A percentile compares a stretch with the other conserved stretches of the same genome.
These are phyloP conservation scores for Myotis myotis DNA, from an alignment of 2,797 vertebrate genomes.

Conservation along the genomic window DNA sequence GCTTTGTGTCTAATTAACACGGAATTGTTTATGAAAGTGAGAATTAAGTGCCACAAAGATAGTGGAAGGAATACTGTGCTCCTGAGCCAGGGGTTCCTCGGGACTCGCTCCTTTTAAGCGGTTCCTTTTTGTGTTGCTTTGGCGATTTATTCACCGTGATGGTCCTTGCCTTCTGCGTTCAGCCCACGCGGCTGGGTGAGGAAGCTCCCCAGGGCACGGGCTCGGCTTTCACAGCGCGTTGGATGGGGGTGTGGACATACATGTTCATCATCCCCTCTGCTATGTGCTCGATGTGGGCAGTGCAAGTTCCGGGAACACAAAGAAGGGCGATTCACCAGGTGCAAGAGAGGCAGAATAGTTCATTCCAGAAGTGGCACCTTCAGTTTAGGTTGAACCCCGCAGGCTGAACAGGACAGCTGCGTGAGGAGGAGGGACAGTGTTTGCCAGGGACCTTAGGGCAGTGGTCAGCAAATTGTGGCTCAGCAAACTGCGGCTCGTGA, in stretches of 20 bases:
- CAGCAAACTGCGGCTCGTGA: too few relatives aligned
- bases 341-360: neutral
- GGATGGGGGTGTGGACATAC: neutral
- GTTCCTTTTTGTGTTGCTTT: neutral
- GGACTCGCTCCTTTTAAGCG: neutral
- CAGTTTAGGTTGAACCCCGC: neutral
- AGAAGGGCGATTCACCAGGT: neutral
- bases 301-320: neutral
- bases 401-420: neutral
- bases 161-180: neutral
- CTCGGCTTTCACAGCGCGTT: neutral
- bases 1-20: conserved; percentile 28
- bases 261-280: neutral
- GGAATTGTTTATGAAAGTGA: conserved; percentile 44
- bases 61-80: neutral
- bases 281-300: neutral
- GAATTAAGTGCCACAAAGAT: conserved; percentile 21
- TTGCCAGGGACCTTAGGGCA: too few relatives aligned
- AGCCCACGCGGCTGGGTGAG: neutral
- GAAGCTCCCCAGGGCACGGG: neutral
- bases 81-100: neutral
- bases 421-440: neutral
- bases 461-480: too few relatives aligned
- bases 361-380: neutral
- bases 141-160: neutral